Evolutionary conservation across 2,113 vertebrate genomes (phyloP), one percentile per base, ranked within the genome.

Genomic region (Pseudopipra pipra): DNA sequence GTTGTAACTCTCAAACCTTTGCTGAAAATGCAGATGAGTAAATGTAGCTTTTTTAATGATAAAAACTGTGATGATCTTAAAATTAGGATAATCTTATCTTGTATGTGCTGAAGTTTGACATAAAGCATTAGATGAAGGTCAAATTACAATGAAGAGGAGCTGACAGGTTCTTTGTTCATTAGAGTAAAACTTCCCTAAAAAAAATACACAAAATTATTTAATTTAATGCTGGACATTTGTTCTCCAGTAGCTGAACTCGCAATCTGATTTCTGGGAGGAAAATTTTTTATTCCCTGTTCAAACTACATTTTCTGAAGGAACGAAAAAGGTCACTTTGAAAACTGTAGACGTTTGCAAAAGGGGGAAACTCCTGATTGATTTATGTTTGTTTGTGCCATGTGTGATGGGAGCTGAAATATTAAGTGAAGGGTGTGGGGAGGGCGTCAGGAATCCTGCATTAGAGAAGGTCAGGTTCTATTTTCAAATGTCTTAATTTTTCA

Each of bases 391-490:
- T 71, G 83, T 24, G n/a, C 71, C 67, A 39, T 17, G 41, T 49
- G 39, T 44, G 63, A 86, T 55, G 35, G 17, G 54, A 67, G 67
- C 55, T 28, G 63, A 95, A 90, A 88, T 92, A 90, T 62, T 72
- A 67, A 90, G 82, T 21, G 54, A 93, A 82, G 51, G 5, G 4
- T 62, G 33, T 51, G 68, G 31, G 52, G 43, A 93, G 67, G 28
- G 43, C 3, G 1, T 63, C 35, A 77, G 55, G 35, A 92, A 78
- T 77, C 52, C 56, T 71, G 11, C 28, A 47, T 51, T 35, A 39
- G 68, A 90, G 68, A 93, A 93, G 83, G 91, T 89, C 91, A 59
- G 49, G 80, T 71, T 95, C 95, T 95, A 86, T 90, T 95, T 96
- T 75, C 77, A 92, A 92, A 47, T 0, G 0, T 71, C 87, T 84